Evolutionary conservation across 2,888 invertebrate species (phyloP), one percentile per base, ranked within the genome.

Genomic region (Andrena bicolor): DNA sequence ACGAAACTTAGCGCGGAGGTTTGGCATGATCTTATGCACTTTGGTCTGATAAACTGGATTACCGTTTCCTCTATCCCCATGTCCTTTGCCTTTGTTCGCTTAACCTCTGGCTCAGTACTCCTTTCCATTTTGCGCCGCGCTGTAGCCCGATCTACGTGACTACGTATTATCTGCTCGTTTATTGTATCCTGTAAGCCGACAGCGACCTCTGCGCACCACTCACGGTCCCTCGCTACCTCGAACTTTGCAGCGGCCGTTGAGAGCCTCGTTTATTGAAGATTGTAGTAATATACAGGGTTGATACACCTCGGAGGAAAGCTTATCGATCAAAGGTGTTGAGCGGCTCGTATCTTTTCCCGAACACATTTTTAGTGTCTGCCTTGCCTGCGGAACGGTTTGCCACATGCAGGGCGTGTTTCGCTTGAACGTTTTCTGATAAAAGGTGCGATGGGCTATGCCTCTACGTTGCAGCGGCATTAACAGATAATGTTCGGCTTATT

Each of bases 11-110:
- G 83, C 80, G 84, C 69, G 71, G 82, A 64, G 82, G 86, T 86
- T 91, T 91, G 89, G 87, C 87, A 88, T 91, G 90, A 92, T 92
- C 92, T 90, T 90, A 87, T 90, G 90, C 90, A 90, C 88, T 91
- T 86, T 83, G 83, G 78, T 75, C 83, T 87, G 91, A 91, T 91
- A 91, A 92, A 92, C 91, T 89, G 87, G 88, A 91, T 91, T 91
- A 90, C 82, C 76, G 83, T 76, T 83, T 81, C 70, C 80, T 76
- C 75, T 60, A 65, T 70, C 28, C 58, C 64, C 75, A 60, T 74
- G 60, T 49, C 69, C 49, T 56, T 73, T 63, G 8, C 41, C 23
- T 76, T 79, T 64, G 66, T 83, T 75, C 74, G 56, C 63, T 64
- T 72, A 60, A 63, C 41, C 10, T 49, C 66, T 71, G 61, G n/a